Conservation (phyloP, 2,797 vertebrate species). For the Micromesistius poutassou region DNA sequence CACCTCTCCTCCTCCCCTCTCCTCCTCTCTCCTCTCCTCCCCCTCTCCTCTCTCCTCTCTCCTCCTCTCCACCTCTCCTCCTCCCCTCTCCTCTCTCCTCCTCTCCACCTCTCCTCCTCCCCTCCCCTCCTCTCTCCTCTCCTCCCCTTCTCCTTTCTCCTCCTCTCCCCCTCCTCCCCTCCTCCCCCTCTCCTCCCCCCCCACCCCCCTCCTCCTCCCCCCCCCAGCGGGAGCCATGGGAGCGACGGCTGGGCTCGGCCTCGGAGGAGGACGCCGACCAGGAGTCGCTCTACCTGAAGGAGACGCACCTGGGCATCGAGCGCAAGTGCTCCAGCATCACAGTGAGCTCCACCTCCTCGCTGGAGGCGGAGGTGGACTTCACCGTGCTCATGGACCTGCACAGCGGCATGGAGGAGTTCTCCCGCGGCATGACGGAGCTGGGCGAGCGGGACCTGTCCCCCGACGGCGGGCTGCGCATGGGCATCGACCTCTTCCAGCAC, state of each 20-base stretch:
- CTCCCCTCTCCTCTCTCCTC: too few species aligned
- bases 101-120: too few species aligned
- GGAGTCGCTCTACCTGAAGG: conserved; percentile 87
- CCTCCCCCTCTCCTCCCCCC: neutral
- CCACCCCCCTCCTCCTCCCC: neutral
- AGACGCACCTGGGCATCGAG: conserved; percentile 93
- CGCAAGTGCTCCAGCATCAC: conserved; percentile 97
- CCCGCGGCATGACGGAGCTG: conserved; percentile 77
- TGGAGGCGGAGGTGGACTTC: conserved; percentile 97
- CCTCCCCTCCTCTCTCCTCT: too few species aligned
- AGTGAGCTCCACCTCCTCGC: conserved; percentile 94
- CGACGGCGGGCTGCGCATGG: conserved; percentile 84
- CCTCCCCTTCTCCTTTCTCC: too few species aligned
- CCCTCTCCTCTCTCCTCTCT: too few species aligned
- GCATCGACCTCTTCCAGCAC: conserved; percentile 65
- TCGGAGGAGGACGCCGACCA: conserved; percentile 91
- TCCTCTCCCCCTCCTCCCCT: neutral
- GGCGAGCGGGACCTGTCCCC: conserved; percentile 78
- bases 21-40: too few species aligned
- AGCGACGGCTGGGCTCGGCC: conserved; percentile 76
- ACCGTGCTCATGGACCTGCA: conserved; percentile 94
- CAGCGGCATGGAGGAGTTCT: conserved; percentile 94
- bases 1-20: too few species aligned
- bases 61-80: too few species aligned
- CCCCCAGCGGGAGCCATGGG: conserved; percentile 80